Percentiles rank a stretch among this genome's conserved stretches.
Evolutionary conservation across 2,113 vertebrate species (phyloP).

Genomic region (Hypanus sabinus): DNA sequence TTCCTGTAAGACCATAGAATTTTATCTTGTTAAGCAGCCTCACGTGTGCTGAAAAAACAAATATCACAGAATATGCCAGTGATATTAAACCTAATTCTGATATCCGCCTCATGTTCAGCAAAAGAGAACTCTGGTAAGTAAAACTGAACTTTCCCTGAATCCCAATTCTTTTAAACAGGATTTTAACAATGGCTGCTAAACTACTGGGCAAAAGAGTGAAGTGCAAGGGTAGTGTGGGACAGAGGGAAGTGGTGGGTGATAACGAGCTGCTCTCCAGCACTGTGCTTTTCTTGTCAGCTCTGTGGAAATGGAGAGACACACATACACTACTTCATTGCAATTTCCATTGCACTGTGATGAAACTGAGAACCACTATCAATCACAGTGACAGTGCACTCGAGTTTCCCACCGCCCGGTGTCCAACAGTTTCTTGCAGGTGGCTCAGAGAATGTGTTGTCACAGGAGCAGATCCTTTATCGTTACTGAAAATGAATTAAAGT

Average conservation of each 20-base stretch:
- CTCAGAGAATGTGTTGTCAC: background rate
- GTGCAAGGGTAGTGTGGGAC: no score
- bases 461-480: background rate
- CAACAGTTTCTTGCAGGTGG: background rate
- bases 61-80: no score
- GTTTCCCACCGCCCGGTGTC: background rate
- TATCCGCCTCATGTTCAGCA: background rate
- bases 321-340: background rate
- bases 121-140: background rate
- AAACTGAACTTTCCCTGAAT: background rate
- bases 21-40: no score
- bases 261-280: no score
- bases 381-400: background rate
- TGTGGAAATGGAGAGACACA: background rate
- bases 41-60: no score
- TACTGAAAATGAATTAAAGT: background rate
- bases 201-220: no score
- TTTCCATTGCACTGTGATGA: background rate
- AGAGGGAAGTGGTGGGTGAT: no score
- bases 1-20: no score
- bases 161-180: background rate
- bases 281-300: background rate
- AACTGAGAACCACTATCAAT: background rate
- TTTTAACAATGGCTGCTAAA: no score
- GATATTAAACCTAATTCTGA: no score